These are phyloP conservation scores for Horisme vitalbata DNA, from an alignment of 2,888 invertebrate genomes.

Conservation along the genomic window DNA sequence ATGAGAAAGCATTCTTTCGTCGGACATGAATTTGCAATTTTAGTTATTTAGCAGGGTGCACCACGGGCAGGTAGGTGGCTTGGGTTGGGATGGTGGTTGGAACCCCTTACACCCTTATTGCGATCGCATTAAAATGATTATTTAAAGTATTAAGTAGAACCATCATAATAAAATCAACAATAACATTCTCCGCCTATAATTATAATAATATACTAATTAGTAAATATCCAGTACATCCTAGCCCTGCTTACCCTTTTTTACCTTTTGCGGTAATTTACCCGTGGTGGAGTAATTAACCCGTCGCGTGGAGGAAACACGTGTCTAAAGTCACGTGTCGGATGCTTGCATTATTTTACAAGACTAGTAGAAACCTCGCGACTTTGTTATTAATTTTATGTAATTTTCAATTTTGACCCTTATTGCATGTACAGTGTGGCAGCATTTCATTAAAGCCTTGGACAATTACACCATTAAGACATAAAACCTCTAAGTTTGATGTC, in stretches of 20 bases:
- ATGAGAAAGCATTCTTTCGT: conserved; percentile 64
- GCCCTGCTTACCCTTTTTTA: conserved; percentile 11
- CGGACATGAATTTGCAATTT: conserved; percentile 66
- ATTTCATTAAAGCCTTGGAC: too few relatives aligned
- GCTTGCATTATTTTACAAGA: conserved; percentile 29
- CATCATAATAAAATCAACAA: conserved; percentile 9
- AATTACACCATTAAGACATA: too few relatives aligned
- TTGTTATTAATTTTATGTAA: too few relatives aligned
- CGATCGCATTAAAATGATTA: too few relatives aligned
- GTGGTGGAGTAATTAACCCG: conserved; percentile 1
- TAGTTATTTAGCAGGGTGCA: too few relatives aligned
- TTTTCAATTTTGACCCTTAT: too few relatives aligned
- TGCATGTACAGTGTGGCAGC: too few relatives aligned
- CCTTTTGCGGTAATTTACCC: conserved; percentile 8
- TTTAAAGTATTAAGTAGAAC: not conserved
- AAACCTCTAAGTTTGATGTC: too few relatives aligned
- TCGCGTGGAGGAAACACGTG: conserved; percentile 5
- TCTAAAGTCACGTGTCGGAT: conserved; percentile 28
- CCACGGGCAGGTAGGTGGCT: too few relatives aligned
- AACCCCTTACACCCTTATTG: too few relatives aligned
- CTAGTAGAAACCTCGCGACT: too few relatives aligned
- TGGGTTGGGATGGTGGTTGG: too few relatives aligned
- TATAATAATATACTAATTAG: conserved; percentile 19
- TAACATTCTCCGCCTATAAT: conserved; percentile 4
- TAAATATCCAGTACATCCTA: conserved; percentile 2